These are phyloP conservation scores for Drosophila vallismaia DNA, from an alignment of 2,888 invertebrate genomes.

Conservation along the genomic window DNA sequence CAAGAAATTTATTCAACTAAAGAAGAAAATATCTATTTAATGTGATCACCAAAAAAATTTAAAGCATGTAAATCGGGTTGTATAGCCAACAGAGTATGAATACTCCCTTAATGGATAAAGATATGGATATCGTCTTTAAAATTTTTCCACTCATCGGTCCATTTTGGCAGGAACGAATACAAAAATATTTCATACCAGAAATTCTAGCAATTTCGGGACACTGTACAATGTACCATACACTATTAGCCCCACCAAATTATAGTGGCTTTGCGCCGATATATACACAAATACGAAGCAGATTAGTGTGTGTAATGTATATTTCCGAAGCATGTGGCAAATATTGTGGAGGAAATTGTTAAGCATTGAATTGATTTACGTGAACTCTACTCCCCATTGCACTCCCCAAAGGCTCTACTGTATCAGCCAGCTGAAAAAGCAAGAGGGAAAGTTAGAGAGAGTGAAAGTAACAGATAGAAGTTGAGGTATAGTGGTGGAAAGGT, in stretches of 20 bases:
- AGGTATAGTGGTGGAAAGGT: conserved; percentile 9
- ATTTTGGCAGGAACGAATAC: conserved; percentile 5
- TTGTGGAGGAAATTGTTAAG: conserved; percentile 22
- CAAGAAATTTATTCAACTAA: too few species aligned
- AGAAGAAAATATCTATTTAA: conserved; percentile 2
- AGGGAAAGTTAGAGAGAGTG: conserved; percentile 16
- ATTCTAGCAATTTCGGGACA: background rate
- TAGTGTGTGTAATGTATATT: background rate
- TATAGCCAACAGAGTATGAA: background rate
- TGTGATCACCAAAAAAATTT: background rate
- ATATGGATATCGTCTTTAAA: background rate
- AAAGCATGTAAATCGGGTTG: background rate
- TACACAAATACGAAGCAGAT: conserved; percentile 5
- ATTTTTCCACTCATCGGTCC: conserved; percentile 20
- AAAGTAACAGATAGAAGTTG: conserved; percentile 12
- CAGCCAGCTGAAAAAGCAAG: conserved; percentile 4
- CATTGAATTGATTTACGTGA: conserved; percentile 41
- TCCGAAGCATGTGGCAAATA: conserved; percentile 12
- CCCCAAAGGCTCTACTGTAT: conserved; percentile 33
- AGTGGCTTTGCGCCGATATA: conserved; percentile 19
- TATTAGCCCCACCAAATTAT: conserved; percentile 20
- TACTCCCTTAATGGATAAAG: background rate
- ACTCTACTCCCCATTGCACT: conserved; percentile 22
- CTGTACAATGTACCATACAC: background rate
- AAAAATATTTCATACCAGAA: conserved; percentile 26